phyloP scores from a whole-genome alignment of 2,797 vertebrate genomes.

The Pelobates cultripes region DNA sequence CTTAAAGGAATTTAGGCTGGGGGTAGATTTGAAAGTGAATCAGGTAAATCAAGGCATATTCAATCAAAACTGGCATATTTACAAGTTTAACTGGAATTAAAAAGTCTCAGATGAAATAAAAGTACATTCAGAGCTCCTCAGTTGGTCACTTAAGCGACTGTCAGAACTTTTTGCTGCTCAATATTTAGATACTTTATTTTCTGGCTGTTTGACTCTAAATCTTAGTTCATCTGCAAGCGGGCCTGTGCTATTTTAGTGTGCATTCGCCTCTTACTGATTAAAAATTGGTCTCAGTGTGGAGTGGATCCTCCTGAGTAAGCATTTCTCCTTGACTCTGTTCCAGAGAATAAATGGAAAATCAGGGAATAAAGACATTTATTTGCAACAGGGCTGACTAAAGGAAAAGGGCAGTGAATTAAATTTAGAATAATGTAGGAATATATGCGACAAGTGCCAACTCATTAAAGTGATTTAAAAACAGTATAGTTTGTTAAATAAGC shows the following conservation, averaged over 20 bases:
- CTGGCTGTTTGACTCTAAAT: not conserved
- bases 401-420: not conserved
- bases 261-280: not conserved
- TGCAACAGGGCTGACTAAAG: not conserved
- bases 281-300: not conserved
- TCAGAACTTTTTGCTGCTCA: not conserved
- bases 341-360: not conserved
- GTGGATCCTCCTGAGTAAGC: not conserved
- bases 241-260: not conserved
- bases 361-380: not conserved
- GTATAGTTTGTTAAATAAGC: no score
- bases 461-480: no score
- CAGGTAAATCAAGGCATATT: no score
- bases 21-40: no score
- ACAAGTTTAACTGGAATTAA: not conserved
- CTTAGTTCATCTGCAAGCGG: not conserved
- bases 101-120: not conserved
- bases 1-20: no score
- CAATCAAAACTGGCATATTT: not conserved
- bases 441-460: no score
- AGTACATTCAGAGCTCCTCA: not conserved
- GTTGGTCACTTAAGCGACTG: not conserved
- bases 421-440: no score
- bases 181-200: not conserved
- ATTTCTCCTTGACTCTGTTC: not conserved